phyloP scores from a whole-genome alignment of 2,113 vertebrate species.

The Engystomops pustulosus region DNA sequence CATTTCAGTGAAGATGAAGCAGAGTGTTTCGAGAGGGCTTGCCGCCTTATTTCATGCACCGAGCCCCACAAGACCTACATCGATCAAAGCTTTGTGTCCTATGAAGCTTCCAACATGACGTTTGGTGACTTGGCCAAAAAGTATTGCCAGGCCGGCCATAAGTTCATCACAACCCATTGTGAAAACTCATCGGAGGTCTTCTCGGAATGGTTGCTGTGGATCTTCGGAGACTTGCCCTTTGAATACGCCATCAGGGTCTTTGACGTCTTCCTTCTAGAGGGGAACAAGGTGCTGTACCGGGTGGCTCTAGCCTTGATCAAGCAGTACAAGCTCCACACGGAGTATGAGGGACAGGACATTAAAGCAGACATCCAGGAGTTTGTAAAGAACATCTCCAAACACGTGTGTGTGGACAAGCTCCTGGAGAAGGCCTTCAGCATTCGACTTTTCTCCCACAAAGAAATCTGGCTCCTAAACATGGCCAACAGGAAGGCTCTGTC shows the following conservation, averaged over 20 bases:
- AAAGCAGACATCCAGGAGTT: conserved; percentile 80
- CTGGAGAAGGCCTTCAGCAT: conserved; percentile 82
- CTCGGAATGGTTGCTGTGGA: conserved; percentile 86
- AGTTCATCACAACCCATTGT: conserved; percentile 78
- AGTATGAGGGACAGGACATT: conserved; percentile 76
- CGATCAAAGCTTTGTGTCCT: conserved; percentile 83
- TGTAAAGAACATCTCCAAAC: conserved; percentile 72
- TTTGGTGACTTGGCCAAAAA: conserved; percentile 87
- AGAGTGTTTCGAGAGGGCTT: conserved; percentile 81
- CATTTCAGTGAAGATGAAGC: conserved; percentile 86
- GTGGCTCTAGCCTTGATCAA: conserved; percentile 81
- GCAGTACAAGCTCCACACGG: conserved; percentile 78
- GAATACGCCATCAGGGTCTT: conserved; percentile 80
- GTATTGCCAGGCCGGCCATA: conserved; percentile 83
- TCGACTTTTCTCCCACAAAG: conserved; percentile 79
- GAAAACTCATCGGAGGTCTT: conserved; percentile 86
- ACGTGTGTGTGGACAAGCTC: conserved; percentile 73
- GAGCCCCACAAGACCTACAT: conserved; percentile 81
- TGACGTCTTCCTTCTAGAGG: conserved; percentile 84
- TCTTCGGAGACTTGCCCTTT: conserved; percentile 84
- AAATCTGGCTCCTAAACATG: conserved; percentile 85
- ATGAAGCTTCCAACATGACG: conserved; percentile 85
- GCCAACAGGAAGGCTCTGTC: conserved; percentile 81
- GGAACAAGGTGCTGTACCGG: conserved; percentile 88
- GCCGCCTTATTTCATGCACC: conserved; percentile 77